Conservation (phyloP, 2,888 invertebrate species). For the Atrina japonica region DNA sequence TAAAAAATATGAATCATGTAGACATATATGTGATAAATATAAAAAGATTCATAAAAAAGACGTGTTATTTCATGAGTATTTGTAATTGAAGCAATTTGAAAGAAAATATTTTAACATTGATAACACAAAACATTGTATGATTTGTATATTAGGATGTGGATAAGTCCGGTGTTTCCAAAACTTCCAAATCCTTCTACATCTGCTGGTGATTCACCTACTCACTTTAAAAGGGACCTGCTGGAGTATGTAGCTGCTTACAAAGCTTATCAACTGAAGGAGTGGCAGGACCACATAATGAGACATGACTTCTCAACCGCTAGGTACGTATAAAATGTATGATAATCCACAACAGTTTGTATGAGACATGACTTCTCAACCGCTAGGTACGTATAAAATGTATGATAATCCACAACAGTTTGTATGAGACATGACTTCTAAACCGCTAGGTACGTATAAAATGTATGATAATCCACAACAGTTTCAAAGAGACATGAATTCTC, state of each 20-base stretch:
- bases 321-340: too few species aligned
- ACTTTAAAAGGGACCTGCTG: constrained; percentile 90
- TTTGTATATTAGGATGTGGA: constrained; percentile 87
- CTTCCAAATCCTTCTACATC: constrained; percentile 48
- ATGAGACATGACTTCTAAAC: constrained; percentile 90
- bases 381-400: too few species aligned
- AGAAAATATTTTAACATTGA: background rate
- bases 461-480: too few species aligned
- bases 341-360: too few species aligned
- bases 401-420: too few species aligned
- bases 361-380: constrained; percentile 91
- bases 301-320: constrained; percentile 92
- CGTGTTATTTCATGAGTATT: too few species aligned
- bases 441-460: constrained; percentile 88
- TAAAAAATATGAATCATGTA: too few species aligned
- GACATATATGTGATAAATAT: too few species aligned
- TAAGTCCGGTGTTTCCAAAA: constrained; percentile 90
- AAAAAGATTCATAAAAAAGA: too few species aligned
- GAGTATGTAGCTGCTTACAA: constrained; percentile 90
- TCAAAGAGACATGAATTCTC: constrained; percentile 92
- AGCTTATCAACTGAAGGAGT: constrained; percentile 85
- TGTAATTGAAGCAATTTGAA: background rate
- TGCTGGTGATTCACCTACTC: constrained; percentile 90
- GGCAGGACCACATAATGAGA: constrained; percentile 87
- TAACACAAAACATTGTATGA: background rate